These are phyloP conservation scores for Pseudanteris insignis DNA, from an alignment of 2,888 invertebrate genomes.

Conservation along the genomic window DNA sequence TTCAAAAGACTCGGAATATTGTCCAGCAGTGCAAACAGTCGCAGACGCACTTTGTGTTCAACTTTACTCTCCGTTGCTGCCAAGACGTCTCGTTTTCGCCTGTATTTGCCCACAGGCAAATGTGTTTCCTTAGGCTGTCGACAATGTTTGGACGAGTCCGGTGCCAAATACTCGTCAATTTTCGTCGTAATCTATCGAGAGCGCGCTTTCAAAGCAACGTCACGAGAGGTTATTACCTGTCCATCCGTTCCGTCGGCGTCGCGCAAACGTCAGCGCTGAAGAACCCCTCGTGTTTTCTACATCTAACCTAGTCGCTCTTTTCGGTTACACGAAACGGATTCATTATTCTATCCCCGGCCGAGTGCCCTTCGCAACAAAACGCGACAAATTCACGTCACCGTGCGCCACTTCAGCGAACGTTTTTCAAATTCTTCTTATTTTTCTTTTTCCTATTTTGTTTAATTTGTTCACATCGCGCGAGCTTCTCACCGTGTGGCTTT, in stretches of 20 bases:
- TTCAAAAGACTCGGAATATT: conserved; percentile 61
- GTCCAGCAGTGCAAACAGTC: conserved; percentile 60
- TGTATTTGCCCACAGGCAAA: conserved; percentile 64
- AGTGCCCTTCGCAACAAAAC: conserved; percentile 8
- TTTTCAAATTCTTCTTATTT: too few species aligned
- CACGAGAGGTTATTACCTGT: too few species aligned
- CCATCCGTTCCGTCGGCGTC: too few species aligned
- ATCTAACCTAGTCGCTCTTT: too few species aligned
- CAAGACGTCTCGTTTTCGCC: conserved; percentile 49
- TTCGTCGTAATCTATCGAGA: conserved; percentile 47
- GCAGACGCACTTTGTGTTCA: conserved; percentile 61
- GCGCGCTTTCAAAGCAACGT: conserved; percentile 39
- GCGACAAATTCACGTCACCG: too few species aligned
- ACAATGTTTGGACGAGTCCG: conserved; percentile 59
- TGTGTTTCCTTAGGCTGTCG: conserved; percentile 64
- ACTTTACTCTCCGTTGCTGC: conserved; percentile 53
- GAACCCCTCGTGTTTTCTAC: too few species aligned
- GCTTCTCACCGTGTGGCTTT: too few species aligned
- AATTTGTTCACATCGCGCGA: too few species aligned
- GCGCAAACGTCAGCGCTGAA: too few species aligned
- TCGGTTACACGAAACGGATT: conserved; percentile 1
- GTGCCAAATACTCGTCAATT: conserved; percentile 48
- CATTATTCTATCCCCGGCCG: conserved; percentile 1
- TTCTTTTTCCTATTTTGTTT: too few species aligned
- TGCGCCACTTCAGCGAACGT: too few species aligned